A percentile compares a stretch with the other conserved stretches of the same genome.
These are phyloP conservation scores for Leptinotarsa tumamoca DNA, from an alignment of 2,888 invertebrate genomes.

Conservation along the genomic window DNA sequence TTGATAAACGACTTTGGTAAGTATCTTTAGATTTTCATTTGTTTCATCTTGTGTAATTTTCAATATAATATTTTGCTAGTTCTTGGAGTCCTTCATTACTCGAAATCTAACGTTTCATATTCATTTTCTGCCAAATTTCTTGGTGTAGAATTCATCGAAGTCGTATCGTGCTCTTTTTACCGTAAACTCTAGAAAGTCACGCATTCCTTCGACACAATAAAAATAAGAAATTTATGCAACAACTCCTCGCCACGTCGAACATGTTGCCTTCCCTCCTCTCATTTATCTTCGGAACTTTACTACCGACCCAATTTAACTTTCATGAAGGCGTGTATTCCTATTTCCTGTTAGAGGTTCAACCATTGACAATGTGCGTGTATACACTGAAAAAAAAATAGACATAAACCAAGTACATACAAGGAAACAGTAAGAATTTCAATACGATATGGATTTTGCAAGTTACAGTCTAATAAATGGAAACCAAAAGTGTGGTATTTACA, in stretches of 20 bases:
- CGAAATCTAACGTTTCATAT: not conserved
- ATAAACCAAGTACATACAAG: not conserved
- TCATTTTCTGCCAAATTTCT: not conserved
- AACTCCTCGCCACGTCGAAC: slow-evolving; percentile 1
- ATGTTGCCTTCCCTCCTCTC: slow-evolving; percentile 17
- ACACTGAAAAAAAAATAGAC: slow-evolving; percentile 1
- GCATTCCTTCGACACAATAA: slow-evolving; percentile 6
- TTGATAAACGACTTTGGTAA: no score
- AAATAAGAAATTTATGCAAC: slow-evolving; percentile 16
- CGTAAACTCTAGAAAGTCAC: not conserved
- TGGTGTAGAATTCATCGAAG: not conserved
- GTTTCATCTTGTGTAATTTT: no score
- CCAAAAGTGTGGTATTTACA: no score
- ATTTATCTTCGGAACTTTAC: slow-evolving; percentile 27
- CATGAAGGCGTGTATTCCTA: slow-evolving; percentile 23
- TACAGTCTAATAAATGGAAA: no score
- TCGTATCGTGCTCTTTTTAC: not conserved
- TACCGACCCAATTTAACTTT: slow-evolving; percentile 33
- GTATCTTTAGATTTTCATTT: no score
- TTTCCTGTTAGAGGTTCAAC: slow-evolving; percentile 21
- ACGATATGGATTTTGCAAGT: no score
- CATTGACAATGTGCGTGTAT: not conserved
- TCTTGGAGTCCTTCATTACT: no score
- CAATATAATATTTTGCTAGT: no score
- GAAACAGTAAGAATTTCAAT: not conserved